A percentile compares a stretch with the other conserved stretches of the same genome.
phyloP scores from a whole-genome alignment of 2,888 invertebrate genomes.

The Trissonchulus latispiculum region DNA sequence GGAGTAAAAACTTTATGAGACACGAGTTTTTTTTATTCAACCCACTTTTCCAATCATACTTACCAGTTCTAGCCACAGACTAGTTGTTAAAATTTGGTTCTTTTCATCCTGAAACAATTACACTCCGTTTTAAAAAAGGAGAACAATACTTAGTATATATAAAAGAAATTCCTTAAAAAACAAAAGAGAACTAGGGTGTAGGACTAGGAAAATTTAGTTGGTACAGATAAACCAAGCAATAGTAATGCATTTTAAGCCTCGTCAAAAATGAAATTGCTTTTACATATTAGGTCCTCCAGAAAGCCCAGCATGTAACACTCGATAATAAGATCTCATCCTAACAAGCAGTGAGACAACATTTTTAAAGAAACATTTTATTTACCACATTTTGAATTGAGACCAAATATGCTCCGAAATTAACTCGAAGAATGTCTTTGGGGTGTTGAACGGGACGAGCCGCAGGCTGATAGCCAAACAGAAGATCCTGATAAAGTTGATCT shows the following conservation, averaged over 20 bases:
- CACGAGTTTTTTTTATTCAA: too few relatives aligned
- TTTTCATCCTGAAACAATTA: constrained; percentile 11
- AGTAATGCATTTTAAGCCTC: too few relatives aligned
- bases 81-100: constrained; percentile 11
- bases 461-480: background rate
- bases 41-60: too few relatives aligned
- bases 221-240: background rate
- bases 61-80: constrained; percentile 14
- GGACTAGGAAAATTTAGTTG: background rate
- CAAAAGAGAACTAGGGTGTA: background rate
- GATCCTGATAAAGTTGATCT: background rate
- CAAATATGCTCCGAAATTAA: background rate
- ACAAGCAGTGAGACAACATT: too few relatives aligned
- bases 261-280: too few relatives aligned
- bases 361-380: too few relatives aligned
- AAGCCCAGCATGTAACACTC: too few relatives aligned
- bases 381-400: background rate
- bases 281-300: too few relatives aligned
- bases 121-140: background rate
- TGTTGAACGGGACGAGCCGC: background rate
- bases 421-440: background rate
- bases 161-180: background rate
- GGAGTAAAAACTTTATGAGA: too few relatives aligned
- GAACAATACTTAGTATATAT: background rate
- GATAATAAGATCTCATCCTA: too few relatives aligned